These are phyloP conservation scores for Gasteruption jaculator DNA, from an alignment of 2,888 invertebrate genomes.

Conservation along the genomic window DNA sequence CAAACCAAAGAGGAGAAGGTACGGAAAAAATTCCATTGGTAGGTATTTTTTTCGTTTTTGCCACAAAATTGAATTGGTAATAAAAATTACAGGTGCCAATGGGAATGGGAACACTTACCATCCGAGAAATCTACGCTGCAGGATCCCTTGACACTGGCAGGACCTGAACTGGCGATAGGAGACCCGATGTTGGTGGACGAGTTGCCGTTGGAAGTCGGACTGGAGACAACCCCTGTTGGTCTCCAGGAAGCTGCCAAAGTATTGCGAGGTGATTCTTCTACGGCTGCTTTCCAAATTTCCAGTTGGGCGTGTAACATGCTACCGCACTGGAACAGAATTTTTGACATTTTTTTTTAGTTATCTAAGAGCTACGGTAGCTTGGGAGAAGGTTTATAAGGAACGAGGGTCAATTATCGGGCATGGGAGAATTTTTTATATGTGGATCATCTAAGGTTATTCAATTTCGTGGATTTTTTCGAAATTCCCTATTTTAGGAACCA, in stretches of 20 bases:
- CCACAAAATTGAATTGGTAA: too few species aligned
- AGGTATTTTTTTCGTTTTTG: neutral
- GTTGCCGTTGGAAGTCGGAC: conserved; percentile 33
- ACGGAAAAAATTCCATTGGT: neutral
- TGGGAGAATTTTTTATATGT: too few species aligned
- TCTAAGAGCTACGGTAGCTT: neutral
- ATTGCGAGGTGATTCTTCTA: conserved; percentile 57
- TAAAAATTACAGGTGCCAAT: too few species aligned
- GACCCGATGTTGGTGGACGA: conserved; percentile 24
- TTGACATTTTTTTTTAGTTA: neutral
- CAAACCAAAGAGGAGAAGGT: conserved; percentile 9
- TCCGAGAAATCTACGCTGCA: conserved; percentile 65
- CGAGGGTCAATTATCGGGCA: too few species aligned
- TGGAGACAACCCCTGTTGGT: conserved; percentile 40
- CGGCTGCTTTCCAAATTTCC: conserved; percentile 86
- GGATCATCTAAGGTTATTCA: too few species aligned
- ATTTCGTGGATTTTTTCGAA: too few species aligned
- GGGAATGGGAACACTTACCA: conserved; percentile 54
- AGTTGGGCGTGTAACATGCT: conserved; percentile 81
- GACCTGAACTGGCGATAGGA: conserved; percentile 33
- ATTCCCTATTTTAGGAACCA: too few species aligned
- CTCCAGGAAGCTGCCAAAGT: conserved; percentile 46
- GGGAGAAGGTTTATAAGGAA: too few species aligned
- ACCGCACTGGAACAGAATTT: conserved; percentile 63
- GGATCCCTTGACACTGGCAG: conserved; percentile 39